Conservation (phyloP, 2,797 vertebrate genomes). For the Chlorospingus semifuscus region DNA sequence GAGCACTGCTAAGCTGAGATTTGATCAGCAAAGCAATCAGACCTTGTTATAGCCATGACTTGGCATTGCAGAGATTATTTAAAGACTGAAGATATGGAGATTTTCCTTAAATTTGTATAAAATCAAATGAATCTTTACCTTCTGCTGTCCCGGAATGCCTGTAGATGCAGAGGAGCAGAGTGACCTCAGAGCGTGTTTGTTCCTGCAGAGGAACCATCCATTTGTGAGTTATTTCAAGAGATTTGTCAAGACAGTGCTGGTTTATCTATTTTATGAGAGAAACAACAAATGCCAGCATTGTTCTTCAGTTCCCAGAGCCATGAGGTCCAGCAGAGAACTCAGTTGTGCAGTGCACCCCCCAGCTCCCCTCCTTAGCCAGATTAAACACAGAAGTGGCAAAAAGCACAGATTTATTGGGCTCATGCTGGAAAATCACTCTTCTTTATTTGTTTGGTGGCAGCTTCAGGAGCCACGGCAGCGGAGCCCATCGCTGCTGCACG, state of each 20-base stretch:
- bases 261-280: neutral
- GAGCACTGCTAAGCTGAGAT: neutral
- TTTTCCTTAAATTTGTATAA: neutral
- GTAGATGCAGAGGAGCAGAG: neutral
- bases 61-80: neutral
- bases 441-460: neutral
- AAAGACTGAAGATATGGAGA: neutral
- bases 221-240: neutral
- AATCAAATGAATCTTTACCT: neutral
- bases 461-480: neutral
- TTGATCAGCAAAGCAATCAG: slow-evolving; percentile 9
- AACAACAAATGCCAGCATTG: neutral
- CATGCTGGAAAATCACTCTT: neutral
- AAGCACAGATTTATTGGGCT: neutral
- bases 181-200: neutral
- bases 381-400: neutral
- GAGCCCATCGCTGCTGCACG: neutral
- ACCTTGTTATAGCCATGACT: neutral
- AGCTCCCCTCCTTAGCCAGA: neutral
- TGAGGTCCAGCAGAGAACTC: neutral
- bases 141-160: neutral
- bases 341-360: neutral
- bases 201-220: neutral
- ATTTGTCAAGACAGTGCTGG: neutral
- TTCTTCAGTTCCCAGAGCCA: neutral